Percentiles rank a stretch among this genome's conserved stretches.
Conservation (phyloP, 2,113 vertebrate species). For the Chunga burmeisteri region DNA sequence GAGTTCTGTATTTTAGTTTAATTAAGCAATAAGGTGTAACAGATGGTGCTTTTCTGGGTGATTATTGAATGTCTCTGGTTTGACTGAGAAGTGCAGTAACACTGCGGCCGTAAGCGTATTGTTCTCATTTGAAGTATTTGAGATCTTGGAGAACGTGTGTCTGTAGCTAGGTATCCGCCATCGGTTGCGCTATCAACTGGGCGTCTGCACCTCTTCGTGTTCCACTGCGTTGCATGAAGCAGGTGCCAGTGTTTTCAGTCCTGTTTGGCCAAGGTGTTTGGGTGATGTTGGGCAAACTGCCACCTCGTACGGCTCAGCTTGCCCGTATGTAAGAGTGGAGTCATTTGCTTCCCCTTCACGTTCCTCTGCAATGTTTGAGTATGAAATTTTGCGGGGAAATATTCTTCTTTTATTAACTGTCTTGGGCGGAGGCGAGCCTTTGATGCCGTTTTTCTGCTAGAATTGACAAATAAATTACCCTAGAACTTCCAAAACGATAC, state of each 20-base stretch:
- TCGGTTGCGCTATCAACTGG: fast-evolving
- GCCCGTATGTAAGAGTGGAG: fast-evolving
- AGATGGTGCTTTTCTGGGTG: constrained; percentile 76
- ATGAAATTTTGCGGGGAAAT: background rate
- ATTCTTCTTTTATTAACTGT: background rate
- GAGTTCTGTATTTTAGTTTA: constrained; percentile 76
- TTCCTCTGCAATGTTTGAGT: fast-evolving
- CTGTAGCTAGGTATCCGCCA: background rate
- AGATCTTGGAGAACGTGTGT: background rate
- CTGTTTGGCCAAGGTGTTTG: background rate
- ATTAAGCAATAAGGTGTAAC: constrained; percentile 76
- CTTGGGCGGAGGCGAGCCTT: background rate
- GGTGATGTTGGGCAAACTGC: background rate
- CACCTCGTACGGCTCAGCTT: fast-evolving
- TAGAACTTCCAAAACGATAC: background rate
- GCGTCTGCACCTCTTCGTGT: fast-evolving
- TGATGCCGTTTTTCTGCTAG: background rate
- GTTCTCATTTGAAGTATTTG: background rate
- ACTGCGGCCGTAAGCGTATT: background rate
- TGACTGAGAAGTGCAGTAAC: constrained; percentile 44
- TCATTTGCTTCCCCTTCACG: background rate
- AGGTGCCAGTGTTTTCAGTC: fast-evolving
- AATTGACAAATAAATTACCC: background rate
- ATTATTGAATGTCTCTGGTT: constrained; percentile 65
- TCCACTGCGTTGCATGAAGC: fast-evolving